phyloP scores from a whole-genome alignment of 2,888 invertebrate species.

The Drosophila nigricruria region DNA sequence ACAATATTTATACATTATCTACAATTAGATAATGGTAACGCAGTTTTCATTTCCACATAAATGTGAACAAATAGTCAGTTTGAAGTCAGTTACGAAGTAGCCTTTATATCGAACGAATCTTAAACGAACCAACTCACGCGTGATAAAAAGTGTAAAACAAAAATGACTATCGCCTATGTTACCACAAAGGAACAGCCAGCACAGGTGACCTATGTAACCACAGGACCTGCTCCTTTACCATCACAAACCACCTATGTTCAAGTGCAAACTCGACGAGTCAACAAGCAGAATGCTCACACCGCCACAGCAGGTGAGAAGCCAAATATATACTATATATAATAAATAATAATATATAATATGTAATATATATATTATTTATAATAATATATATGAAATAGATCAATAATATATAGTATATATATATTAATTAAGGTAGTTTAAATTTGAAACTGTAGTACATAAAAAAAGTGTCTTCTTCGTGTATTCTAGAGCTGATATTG shows the following conservation, averaged over 20 bases:
- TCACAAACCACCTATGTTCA: constrained; percentile 29
- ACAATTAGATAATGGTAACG: constrained; percentile 42
- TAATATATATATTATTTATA: background rate
- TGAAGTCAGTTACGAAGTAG: constrained; percentile 33
- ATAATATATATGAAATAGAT: background rate
- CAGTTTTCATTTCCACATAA: constrained; percentile 28
- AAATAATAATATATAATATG: background rate
- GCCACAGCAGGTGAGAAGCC: constrained; percentile 23
- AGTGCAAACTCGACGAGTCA: constrained; percentile 11
- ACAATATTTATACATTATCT: constrained; percentile 42
- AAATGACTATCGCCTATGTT: constrained; percentile 36
- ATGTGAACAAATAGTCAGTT: constrained; percentile 5
- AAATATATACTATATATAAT: background rate
- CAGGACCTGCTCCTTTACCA: constrained; percentile 2
- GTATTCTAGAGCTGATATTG: constrained; percentile 2
- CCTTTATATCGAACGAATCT: constrained; percentile 29
- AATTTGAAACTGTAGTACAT: background rate
- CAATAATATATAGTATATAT: background rate
- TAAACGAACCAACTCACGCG: background rate
- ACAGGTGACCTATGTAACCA: constrained; percentile 20
- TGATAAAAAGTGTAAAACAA: background rate
- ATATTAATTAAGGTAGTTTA: background rate
- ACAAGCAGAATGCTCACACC: constrained; percentile 7
- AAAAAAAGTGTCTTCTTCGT: background rate
- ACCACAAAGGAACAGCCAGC: constrained; percentile 7